Evolutionary conservation across 2,888 invertebrate genomes (phyloP).

Genomic region (Polietes domitor): DNA sequence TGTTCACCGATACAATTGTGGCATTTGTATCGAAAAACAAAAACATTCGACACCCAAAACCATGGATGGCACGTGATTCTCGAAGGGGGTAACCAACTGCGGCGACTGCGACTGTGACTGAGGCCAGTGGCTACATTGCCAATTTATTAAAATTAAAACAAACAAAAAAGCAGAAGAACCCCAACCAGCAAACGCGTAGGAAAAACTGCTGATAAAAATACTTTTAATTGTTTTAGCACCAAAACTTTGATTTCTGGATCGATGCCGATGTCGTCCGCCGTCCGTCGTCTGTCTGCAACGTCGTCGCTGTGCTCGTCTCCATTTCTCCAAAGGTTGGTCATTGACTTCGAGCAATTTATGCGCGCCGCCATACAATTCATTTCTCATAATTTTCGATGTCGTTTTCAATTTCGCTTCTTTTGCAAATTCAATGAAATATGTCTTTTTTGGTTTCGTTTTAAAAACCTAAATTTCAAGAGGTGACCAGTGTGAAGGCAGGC

Average conservation of each 20-base stretch:
- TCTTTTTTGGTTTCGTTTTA: constrained; percentile 21
- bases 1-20: background rate
- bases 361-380: background rate
- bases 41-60: background rate
- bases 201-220: constrained; percentile 52
- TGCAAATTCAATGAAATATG: constrained; percentile 39
- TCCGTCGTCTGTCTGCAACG: background rate
- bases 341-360: constrained; percentile 49
- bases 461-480: background rate
- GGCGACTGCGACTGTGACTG: background rate
- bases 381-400: constrained; percentile 11
- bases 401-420: constrained; percentile 22
- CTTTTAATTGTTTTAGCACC: constrained; percentile 28
- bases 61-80: constrained; percentile 49
- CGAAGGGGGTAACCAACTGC: background rate
- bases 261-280: background rate
- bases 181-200: background rate
- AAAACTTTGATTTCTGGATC: constrained; percentile 23
- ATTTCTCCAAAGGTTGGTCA: constrained; percentile 49
- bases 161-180: background rate
- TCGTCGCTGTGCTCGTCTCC: background rate
- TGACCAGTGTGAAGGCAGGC: constrained; percentile 2
- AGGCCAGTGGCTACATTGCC: constrained; percentile 26
- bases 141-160: constrained; percentile 24
- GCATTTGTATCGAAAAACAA: constrained; percentile 11